These are phyloP conservation scores for Thaleichthys pacificus DNA, from an alignment of 2,797 vertebrate species.

Conservation along the genomic window DNA sequence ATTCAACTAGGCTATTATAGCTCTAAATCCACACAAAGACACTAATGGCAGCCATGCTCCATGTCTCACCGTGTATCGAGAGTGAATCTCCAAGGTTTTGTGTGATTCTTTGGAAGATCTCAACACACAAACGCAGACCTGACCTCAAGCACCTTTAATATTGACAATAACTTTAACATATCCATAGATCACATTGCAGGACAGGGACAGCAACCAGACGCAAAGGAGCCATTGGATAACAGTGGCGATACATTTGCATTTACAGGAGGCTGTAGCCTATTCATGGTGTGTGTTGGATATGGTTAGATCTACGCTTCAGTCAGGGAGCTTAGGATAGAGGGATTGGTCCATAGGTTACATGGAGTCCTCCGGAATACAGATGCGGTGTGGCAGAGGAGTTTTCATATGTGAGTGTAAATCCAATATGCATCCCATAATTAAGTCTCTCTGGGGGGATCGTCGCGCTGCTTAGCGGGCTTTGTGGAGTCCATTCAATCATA, in stretches of 20 bases:
- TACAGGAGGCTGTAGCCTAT: no score
- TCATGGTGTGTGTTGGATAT: no score
- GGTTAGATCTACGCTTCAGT: slow-evolving; percentile 31
- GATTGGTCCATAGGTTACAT: slow-evolving; percentile 39
- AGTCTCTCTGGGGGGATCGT: slow-evolving; percentile 69
- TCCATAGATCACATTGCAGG: neutral
- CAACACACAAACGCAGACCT: neutral
- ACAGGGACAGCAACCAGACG: neutral
- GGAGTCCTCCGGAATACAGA: slow-evolving; percentile 29
- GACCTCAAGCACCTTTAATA: neutral
- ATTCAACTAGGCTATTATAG: neutral
- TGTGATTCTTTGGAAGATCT: neutral
- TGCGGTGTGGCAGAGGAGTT: slow-evolving; percentile 5
- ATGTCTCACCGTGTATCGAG: neutral
- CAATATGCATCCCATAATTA: slow-evolving; percentile 76
- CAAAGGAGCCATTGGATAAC: no score
- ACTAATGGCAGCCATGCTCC: neutral
- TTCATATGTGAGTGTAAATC: slow-evolving; percentile 8
- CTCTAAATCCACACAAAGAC: neutral
- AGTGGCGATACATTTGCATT: no score
- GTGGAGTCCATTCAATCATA: slow-evolving; percentile 70
- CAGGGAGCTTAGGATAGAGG: slow-evolving; percentile 29
- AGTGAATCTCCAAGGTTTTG: neutral
- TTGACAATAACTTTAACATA: neutral
- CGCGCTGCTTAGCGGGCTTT: slow-evolving; percentile 70